Conservation (phyloP, 1,140 invertebrate species). For the Drosophila watanabei region DNA sequence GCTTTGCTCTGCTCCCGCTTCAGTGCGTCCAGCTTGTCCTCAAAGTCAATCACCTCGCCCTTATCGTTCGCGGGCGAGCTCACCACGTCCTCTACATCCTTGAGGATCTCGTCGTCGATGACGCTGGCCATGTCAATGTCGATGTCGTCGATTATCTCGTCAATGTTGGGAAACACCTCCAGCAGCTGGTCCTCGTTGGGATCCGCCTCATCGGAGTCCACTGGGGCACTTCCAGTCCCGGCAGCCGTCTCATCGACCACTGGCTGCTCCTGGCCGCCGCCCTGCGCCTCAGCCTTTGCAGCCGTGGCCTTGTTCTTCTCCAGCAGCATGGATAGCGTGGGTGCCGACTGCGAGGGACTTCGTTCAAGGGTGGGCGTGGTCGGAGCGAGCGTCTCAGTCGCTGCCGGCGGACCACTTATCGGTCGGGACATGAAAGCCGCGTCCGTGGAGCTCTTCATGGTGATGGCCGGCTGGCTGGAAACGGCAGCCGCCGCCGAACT, state of each 20-base stretch:
- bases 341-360: slow-evolving; percentile 88
- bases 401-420: slow-evolving; percentile 66
- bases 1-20: slow-evolving; percentile 52
- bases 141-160: slow-evolving; percentile 80
- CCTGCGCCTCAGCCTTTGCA: slow-evolving; percentile 6
- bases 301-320: slow-evolving; percentile 87
- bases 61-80: slow-evolving; percentile 43
- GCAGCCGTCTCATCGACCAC: slow-evolving; percentile 29
- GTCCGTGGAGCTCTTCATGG: slow-evolving; percentile 61
- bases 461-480: slow-evolving; percentile 69
- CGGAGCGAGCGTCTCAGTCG: slow-evolving; percentile 17
- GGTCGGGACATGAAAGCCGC: slow-evolving; percentile 65
- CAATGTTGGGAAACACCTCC: slow-evolving; percentile 77
- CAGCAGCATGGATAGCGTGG: slow-evolving; percentile 89
- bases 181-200: slow-evolving; percentile 61
- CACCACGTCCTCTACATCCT: slow-evolving; percentile 64
- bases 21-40: slow-evolving; percentile 61
- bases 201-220: slow-evolving; percentile 60
- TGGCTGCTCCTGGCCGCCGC: slow-evolving; percentile 17
- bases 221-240: background rate
- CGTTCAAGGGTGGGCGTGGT: slow-evolving; percentile 35
- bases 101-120: slow-evolving; percentile 76
- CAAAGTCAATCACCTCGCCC: slow-evolving; percentile 56
- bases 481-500: slow-evolving; percentile 32
- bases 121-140: slow-evolving; percentile 76